Conservation (phyloP, 1,140 invertebrate species). For the Drosophila neocordata region DNA sequence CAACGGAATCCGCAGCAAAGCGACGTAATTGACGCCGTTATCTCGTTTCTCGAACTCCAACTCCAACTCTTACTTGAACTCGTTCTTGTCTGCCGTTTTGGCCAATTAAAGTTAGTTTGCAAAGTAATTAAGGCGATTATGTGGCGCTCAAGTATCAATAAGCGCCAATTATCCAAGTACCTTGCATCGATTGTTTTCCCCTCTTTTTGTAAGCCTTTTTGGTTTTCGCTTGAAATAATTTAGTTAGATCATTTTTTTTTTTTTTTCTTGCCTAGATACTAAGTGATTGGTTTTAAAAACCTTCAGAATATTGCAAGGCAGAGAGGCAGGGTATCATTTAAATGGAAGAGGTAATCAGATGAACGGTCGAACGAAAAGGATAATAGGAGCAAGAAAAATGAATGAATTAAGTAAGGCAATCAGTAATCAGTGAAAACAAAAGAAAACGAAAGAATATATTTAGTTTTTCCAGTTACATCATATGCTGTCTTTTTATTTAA, state of each 20-base stretch:
- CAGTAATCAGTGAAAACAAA: background rate
- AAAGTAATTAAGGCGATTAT: slow-evolving; percentile 80
- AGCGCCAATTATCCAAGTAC: slow-evolving; percentile 67
- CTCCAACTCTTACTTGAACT: background rate
- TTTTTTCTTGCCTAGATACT: slow-evolving; percentile 38
- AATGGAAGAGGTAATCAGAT: slow-evolving; percentile 28
- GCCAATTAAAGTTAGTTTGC: slow-evolving; percentile 78
- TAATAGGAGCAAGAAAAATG: slow-evolving; percentile 18
- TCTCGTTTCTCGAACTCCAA: slow-evolving; percentile 34
- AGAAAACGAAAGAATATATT: background rate
- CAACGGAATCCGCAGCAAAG: slow-evolving; percentile 18
- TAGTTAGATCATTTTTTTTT: slow-evolving; percentile 47
- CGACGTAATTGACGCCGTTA: slow-evolving; percentile 70
- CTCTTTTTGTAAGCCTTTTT: slow-evolving; percentile 30
- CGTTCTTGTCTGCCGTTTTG: slow-evolving; percentile 46
- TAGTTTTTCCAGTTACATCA: background rate
- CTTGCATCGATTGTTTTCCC: slow-evolving; percentile 62
- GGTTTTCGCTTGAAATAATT: slow-evolving; percentile 50
- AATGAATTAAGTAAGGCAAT: background rate
- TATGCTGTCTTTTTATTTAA: background rate
- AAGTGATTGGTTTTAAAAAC: slow-evolving; percentile 56
- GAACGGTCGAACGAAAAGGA: slow-evolving; percentile 33
- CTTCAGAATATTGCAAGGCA: background rate
- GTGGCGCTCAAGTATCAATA: slow-evolving; percentile 79
- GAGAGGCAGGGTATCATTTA: slow-evolving; percentile 31